Evolutionary conservation across 2,888 invertebrate species (phyloP).

Genomic region (Tenthredo notha): DNA sequence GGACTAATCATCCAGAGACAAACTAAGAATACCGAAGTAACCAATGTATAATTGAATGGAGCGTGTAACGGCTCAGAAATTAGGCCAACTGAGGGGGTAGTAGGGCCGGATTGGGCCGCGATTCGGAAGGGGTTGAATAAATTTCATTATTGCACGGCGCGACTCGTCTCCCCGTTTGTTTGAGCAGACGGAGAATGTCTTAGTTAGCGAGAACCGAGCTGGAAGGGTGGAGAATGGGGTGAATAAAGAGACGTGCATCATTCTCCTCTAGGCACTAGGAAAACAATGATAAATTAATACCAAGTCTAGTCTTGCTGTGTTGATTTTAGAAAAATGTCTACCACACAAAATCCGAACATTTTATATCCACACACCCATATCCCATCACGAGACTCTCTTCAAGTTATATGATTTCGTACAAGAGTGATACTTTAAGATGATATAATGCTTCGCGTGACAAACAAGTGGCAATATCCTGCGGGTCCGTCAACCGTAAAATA

Average conservation of each 20-base stretch:
- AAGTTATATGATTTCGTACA: neutral
- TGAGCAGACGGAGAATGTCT: slow-evolving; percentile 38
- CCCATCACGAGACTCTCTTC: neutral
- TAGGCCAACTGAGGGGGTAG: slow-evolving; percentile 36
- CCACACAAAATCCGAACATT: neutral
- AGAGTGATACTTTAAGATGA: neutral
- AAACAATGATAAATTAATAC: slow-evolving; percentile 14
- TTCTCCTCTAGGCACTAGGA: neutral
- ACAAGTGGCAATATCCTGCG: slow-evolving; percentile 42
- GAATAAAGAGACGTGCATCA: slow-evolving; percentile 3
- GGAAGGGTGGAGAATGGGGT: slow-evolving; percentile 16
- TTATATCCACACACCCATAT: neutral
- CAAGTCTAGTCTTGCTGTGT: neutral
- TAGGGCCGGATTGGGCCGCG: neutral
- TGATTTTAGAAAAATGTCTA: neutral
- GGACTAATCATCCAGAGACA: slow-evolving; percentile 44
- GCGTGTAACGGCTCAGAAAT: slow-evolving; percentile 51
- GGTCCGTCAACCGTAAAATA: slow-evolving; percentile 33
- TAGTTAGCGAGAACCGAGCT: slow-evolving; percentile 15
- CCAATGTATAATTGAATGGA: slow-evolving; percentile 50
- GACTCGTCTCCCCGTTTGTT: slow-evolving; percentile 19
- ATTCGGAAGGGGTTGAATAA: slow-evolving; percentile 52
- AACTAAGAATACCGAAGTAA: slow-evolving; percentile 50
- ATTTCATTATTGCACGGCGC: slow-evolving; percentile 32
- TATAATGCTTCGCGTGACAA: slow-evolving; percentile 24